These are phyloP conservation scores for Varroa destructor DNA, from an alignment of 1,140 invertebrate genomes.

Conservation along the genomic window DNA sequence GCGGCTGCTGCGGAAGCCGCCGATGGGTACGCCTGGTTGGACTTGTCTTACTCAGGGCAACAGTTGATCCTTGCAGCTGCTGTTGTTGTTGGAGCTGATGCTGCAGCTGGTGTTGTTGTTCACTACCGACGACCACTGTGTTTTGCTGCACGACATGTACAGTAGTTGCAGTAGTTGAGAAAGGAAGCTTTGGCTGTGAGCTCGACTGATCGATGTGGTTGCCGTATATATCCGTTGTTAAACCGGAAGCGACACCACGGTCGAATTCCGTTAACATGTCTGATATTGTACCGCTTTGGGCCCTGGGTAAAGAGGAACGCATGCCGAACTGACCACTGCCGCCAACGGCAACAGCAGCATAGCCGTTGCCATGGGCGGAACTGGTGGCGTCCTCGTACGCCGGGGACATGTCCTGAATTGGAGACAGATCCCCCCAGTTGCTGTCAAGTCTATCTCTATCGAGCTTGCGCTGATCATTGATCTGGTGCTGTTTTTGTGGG, in stretches of 20 bases:
- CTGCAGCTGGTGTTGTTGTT: slow-evolving; percentile 35
- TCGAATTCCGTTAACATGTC: slow-evolving; percentile 48
- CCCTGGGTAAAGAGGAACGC: slow-evolving; percentile 33
- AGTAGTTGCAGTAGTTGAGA: slow-evolving; percentile 29
- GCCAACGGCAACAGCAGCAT: slow-evolving; percentile 9
- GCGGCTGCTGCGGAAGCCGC: slow-evolving; percentile 14
- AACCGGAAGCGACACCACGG: slow-evolving; percentile 33
- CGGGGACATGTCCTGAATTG: slow-evolving; percentile 26
- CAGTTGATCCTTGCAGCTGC: slow-evolving; percentile 26
- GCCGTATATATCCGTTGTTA: slow-evolving; percentile 30
- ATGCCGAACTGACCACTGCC: slow-evolving; percentile 21
- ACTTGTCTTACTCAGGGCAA: slow-evolving; percentile 23
- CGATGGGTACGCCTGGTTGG: background rate
- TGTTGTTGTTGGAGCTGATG: slow-evolving; percentile 32
- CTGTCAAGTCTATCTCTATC: slow-evolving; percentile 7
- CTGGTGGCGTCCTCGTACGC: slow-evolving; percentile 26
- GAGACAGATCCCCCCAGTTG: slow-evolving; percentile 5
- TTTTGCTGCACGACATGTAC: slow-evolving; percentile 29
- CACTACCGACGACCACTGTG: slow-evolving; percentile 30
- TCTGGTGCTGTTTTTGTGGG: no score
- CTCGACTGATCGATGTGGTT: slow-evolving; percentile 9
- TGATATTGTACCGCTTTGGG: slow-evolving; percentile 41
- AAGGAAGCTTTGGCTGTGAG: background rate
- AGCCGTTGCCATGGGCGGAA: slow-evolving; percentile 17
- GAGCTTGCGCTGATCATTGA: background rate